Conservation (phyloP, 1,140 invertebrate species). For the Apis laboriosa region DNA sequence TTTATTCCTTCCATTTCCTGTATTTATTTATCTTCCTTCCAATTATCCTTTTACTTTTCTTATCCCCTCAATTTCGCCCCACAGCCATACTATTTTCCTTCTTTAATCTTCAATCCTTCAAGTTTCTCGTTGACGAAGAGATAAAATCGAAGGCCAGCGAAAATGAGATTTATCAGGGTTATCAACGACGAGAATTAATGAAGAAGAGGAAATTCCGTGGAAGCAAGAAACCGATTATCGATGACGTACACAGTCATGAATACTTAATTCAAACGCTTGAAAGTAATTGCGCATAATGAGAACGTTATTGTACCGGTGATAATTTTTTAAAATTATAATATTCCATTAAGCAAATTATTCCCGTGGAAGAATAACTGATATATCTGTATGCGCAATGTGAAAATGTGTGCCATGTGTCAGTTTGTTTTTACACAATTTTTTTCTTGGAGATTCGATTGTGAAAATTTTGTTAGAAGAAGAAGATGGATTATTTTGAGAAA, state of each 20-base stretch:
- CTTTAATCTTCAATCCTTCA: no score
- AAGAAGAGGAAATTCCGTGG: slow-evolving; percentile 36
- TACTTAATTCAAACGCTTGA: slow-evolving; percentile 45
- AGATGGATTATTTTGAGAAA: no score
- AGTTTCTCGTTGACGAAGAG: slow-evolving; percentile 4
- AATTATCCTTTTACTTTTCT: no score
- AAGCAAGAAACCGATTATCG: slow-evolving; percentile 30
- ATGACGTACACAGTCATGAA: slow-evolving; percentile 48
- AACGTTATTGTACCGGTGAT: slow-evolving; percentile 8
- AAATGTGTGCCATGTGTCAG: not conserved
- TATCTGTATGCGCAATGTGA: not conserved
- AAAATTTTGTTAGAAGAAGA: no score
- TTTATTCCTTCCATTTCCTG: no score
- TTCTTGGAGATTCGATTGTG: not conserved
- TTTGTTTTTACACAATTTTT: not conserved
- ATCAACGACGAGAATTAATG: slow-evolving; percentile 33
- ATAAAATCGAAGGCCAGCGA: slow-evolving; percentile 43
- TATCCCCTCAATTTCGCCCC: no score
- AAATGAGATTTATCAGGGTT: slow-evolving; percentile 23
- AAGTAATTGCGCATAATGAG: slow-evolving; percentile 49
- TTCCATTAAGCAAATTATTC: slow-evolving; percentile 42
- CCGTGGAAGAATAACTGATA: not conserved
- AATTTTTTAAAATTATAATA: slow-evolving; percentile 48
- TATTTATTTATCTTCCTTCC: no score
- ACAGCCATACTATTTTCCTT: no score